Evolutionary conservation across 2,888 invertebrate genomes (phyloP).

Genomic region (Lycophotia porphyrea): DNA sequence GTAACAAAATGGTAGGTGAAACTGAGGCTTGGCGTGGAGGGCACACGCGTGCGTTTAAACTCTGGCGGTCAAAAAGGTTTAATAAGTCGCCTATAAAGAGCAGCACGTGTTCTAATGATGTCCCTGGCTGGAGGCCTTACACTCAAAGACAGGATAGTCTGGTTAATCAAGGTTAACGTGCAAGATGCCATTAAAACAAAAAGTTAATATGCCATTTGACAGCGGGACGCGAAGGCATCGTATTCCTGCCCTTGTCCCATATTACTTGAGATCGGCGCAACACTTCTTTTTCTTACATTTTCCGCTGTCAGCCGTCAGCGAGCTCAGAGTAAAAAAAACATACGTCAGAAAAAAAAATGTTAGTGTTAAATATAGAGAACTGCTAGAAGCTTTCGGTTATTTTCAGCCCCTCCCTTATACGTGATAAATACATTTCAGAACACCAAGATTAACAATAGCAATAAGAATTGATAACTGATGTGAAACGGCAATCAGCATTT

Average conservation of each 20-base stretch:
- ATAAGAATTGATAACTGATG: conserved; percentile 31
- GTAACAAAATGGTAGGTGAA: too few species aligned
- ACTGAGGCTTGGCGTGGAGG: too few species aligned
- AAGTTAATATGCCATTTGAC: neutral
- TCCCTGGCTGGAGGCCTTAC: neutral
- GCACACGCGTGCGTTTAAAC: too few species aligned
- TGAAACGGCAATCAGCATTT: conserved; percentile 54
- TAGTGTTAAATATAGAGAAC: neutral
- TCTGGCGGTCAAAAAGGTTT: neutral
- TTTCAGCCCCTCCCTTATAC: neutral
- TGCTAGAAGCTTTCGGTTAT: conserved; percentile 23
- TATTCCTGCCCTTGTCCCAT: neutral
- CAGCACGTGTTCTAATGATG: neutral
- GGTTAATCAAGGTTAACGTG: neutral
- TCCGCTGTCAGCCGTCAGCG: neutral
- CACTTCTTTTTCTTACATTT: neutral
- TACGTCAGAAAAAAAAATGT: neutral
- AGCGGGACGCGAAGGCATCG: neutral
- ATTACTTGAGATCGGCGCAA: too few species aligned
- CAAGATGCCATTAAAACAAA: neutral
- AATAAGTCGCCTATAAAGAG: neutral
- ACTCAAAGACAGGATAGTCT: neutral
- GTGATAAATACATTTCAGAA: conserved; percentile 31
- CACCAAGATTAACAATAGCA: conserved; percentile 31
- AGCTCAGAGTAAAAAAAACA: conserved; percentile 15